A percentile compares a stretch with the other conserved stretches of the same genome.
Conservation (phyloP, 2,797 vertebrate species). For the Peromyscus melanophrys region DNA sequence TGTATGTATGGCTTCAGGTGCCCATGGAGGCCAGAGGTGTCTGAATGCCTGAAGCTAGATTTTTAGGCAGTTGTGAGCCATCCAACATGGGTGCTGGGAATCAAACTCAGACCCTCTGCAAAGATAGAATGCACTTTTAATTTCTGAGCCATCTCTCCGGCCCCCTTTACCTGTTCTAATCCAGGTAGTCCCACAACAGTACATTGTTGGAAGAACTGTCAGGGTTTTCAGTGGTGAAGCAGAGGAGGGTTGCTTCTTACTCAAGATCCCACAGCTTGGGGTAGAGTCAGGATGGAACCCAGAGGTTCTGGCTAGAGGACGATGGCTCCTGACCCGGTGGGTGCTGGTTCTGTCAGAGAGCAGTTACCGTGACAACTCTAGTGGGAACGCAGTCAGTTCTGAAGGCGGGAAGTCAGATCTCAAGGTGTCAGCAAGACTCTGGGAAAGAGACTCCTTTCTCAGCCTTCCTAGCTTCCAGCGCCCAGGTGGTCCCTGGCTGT, state of each 20-base stretch:
- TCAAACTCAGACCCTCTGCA: neutral
- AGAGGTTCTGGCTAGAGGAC: neutral
- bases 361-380: neutral
- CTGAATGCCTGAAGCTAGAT: neutral
- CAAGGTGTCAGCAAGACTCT: neutral
- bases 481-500: neutral
- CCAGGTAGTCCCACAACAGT: neutral
- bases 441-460: neutral
- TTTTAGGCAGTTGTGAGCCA: neutral
- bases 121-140: too few relatives aligned
- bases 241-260: neutral
- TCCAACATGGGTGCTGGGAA: neutral
- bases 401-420: neutral
- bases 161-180: neutral
- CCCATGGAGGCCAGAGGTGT: neutral
- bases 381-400: neutral
- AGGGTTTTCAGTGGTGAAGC: conserved; percentile 19
- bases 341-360: neutral
- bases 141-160: neutral
- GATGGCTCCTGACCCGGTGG: neutral
- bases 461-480: neutral
- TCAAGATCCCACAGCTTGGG: too few relatives aligned
- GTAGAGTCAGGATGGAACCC: too few relatives aligned
- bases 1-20: neutral
- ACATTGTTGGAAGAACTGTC: neutral